Evolutionary conservation across 2,113 vertebrate species (phyloP), one percentile per base, ranked within the genome.

Genomic region (Labeo rohita): DNA sequence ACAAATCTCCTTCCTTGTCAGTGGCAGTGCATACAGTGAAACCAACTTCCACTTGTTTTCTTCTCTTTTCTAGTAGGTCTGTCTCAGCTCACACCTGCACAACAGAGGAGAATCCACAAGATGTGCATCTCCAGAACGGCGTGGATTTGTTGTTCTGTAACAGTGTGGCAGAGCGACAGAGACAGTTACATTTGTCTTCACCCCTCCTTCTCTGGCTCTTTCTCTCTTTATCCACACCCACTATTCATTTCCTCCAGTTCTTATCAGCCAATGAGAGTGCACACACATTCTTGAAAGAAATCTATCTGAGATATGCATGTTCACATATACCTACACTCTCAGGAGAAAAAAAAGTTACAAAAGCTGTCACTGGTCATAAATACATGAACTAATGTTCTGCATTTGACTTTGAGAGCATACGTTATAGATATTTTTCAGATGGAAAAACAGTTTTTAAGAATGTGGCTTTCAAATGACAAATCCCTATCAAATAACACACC

Each of bases 131-230:
- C 28, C 8, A 54, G 28, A 77, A 54, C 50, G 13, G 23, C 13
- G 4, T 77, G 47, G 49, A 15, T 10, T 77, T 50, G 49, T 77
- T 77, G 74, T 77, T 77, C 75, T 77, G 7, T 77, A 34, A 21
- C 6, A 88, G 87, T 87, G 87, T 84, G 75, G 84, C 91, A 89
- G 90, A 91, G 91, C 91, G 89, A 88, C 86, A 70, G 88, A 84
- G 80, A 74, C 91, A 84, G 84, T 92, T 72, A 85, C 89, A 91
- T 90, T 92, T 91, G 88, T 87, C 84, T 75, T 85, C 80, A 87
- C 79, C 73, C 70, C 49, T 68, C 39, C 72, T 73, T 83, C 66
- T 50, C 49, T 43, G 11, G 6, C 63, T 18, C 50, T 36, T 65
- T 68, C 73, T 66, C 56, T 63, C 28, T 74, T 36, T 66, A 12